Conservation (phyloP, 2,113 vertebrate genomes). For the Colinus virginianus region DNA sequence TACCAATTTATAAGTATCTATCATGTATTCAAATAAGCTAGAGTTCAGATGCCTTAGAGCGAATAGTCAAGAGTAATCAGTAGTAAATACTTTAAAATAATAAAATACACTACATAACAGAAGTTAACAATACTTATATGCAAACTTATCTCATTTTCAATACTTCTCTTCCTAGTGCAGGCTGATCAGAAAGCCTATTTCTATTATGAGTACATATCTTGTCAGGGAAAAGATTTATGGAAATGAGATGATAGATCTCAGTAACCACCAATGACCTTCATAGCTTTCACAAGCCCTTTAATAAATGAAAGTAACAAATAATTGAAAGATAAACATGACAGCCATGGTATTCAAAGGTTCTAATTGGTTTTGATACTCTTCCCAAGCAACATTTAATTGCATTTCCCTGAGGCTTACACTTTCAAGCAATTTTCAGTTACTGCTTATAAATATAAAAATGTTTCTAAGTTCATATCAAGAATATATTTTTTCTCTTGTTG, state of each 20-base stretch:
- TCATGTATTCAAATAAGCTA: background rate
- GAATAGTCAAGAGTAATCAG: background rate
- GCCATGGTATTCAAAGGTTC: background rate
- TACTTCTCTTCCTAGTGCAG: background rate
- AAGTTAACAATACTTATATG: background rate
- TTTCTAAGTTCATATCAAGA: background rate
- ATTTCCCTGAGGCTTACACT: background rate
- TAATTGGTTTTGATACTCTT: background rate
- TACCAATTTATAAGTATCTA: background rate
- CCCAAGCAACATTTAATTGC: background rate
- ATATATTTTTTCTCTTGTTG: background rate
- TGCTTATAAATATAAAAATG: background rate
- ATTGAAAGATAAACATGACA: background rate
- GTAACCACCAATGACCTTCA: background rate
- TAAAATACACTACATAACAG: background rate
- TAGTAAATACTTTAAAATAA: background rate
- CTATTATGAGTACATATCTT: background rate
- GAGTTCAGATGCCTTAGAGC: background rate
- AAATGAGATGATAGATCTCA: constrained; percentile 21
- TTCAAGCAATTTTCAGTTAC: background rate
- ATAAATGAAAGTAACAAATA: background rate
- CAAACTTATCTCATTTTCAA: constrained; percentile 15
- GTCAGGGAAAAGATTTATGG: background rate
- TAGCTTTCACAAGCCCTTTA: background rate
- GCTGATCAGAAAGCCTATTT: background rate